Conservation (phyloP, 2,113 vertebrate genomes). For the Xiphophorus couchianus region DNA sequence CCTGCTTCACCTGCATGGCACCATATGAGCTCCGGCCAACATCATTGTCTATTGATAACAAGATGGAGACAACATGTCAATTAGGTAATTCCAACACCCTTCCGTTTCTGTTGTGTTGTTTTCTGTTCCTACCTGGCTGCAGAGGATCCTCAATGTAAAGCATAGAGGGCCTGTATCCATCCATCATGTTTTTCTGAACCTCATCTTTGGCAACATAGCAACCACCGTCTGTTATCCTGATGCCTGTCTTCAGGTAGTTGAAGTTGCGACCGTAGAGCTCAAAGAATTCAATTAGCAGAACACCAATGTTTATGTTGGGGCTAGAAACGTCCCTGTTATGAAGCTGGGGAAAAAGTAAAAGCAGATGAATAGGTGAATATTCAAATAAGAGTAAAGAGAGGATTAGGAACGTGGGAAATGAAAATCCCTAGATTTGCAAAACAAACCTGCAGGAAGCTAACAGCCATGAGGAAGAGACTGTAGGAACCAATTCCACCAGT, state of each 20-base stretch:
- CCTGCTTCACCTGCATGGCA: conserved; percentile 99
- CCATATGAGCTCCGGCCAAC: conserved; percentile 98
- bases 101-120: background rate
- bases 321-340: conserved; percentile 93
- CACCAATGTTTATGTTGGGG: conserved; percentile 94
- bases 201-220: conserved; percentile 98
- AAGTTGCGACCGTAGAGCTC: conserved; percentile 97
- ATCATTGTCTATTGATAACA: conserved; percentile 86
- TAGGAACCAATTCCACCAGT: conserved; percentile 98
- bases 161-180: conserved; percentile 97
- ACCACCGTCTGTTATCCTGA: conserved; percentile 97
- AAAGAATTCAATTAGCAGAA: conserved; percentile 99
- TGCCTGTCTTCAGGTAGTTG: conserved; percentile 99
- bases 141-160: conserved; percentile 97
- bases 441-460: conserved; percentile 96
- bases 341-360: conserved; percentile 78
- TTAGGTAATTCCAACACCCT: fast-evolving
- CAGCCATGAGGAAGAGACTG: conserved; percentile 98
- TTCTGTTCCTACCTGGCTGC: conserved; percentile 86
- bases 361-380: background rate
- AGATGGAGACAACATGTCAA: background rate
- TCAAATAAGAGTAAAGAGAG: background rate
- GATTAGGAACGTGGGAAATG: background rate
- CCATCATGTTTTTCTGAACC: conserved; percentile 95
- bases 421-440: background rate